Percentiles rank a stretch among this genome's conserved stretches.
Conservation (phyloP, 35 echinoderm and acorn worm genomes). For the Apostichopus californicus region DNA sequence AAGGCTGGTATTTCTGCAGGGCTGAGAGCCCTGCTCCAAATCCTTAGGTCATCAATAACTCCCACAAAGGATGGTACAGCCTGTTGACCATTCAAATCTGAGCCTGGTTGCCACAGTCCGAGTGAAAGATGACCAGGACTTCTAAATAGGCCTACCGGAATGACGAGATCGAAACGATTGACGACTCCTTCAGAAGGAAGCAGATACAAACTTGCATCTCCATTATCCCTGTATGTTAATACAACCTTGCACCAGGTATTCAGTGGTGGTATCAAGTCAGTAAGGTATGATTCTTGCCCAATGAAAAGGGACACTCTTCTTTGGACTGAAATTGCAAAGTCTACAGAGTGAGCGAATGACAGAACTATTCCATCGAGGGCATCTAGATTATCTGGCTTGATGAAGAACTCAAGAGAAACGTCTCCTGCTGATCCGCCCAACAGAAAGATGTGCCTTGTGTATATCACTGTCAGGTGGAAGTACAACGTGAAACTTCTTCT, state of each 20-base stretch:
- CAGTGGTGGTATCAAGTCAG: constrained; percentile 55
- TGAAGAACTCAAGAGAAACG: constrained; percentile 70
- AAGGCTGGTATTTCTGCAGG: constrained; percentile 67
- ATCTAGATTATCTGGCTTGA: constrained; percentile 50
- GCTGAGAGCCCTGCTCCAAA: constrained; percentile 80
- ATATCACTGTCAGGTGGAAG: constrained; percentile 62
- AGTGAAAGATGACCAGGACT: constrained; percentile 77
- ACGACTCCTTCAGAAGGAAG: constrained; percentile 41
- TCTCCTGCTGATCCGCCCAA: constrained; percentile 44
- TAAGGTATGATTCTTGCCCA: constrained; percentile 57
- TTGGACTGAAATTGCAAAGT: constrained; percentile 67
- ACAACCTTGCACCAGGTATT: constrained; percentile 75
- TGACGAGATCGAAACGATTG: constrained; percentile 47
- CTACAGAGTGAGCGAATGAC: constrained; percentile 65
- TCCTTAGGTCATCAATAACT: constrained; percentile 75
- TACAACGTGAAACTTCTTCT: constrained; percentile 56
- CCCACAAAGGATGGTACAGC: constrained; percentile 66
- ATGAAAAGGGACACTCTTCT: constrained; percentile 56
- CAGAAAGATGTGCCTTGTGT: constrained; percentile 43
- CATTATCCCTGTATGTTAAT: constrained; percentile 59
- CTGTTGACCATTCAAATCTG: constrained; percentile 32
- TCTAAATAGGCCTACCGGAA: constrained; percentile 38
- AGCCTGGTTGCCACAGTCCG: constrained; percentile 75
- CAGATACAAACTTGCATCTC: constrained; percentile 71
- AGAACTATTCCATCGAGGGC: constrained; percentile 66